Evolutionary conservation across 2,797 vertebrate species (phyloP).

Genomic region (Eutrigla gurnardus): DNA sequence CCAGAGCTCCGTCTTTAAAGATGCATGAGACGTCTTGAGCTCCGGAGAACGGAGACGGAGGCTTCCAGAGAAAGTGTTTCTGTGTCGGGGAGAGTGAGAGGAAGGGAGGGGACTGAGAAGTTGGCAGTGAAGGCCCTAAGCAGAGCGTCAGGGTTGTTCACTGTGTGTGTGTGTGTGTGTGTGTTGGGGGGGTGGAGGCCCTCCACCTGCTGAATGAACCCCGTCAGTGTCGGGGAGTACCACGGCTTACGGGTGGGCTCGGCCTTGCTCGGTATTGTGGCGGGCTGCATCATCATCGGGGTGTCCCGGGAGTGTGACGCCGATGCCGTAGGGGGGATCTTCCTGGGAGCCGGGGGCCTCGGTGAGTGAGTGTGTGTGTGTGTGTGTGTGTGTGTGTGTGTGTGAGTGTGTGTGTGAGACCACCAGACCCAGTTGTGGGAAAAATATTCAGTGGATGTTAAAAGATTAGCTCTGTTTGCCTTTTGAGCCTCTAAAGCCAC

Average conservation of each 20-base stretch:
- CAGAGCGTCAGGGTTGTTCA: constrained; percentile 13
- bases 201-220: constrained; percentile 84
- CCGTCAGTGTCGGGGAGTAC: constrained; percentile 85
- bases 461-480: not conserved
- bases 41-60: constrained; percentile 46
- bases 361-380: constrained; percentile 75
- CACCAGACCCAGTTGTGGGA: not conserved
- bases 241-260: constrained; percentile 88
- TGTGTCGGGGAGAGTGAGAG: constrained; percentile 63
- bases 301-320: constrained; percentile 88
- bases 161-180: constrained; percentile 8
- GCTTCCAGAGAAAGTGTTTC: constrained; percentile 68
- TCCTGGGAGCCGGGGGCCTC: constrained; percentile 86
- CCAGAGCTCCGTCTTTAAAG: constrained; percentile 82
- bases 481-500: not conserved
- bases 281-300: constrained; percentile 90
- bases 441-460: not conserved
- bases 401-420: no score
- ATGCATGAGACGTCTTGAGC: constrained; percentile 81
- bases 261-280: constrained; percentile 86
- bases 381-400: no score
- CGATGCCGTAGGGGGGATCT: constrained; percentile 87
- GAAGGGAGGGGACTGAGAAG: constrained; percentile 19
- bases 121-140: constrained; percentile 33
- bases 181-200: constrained; percentile 44